These are phyloP conservation scores for Mola mola DNA, from an alignment of 2,113 vertebrate species.

Conservation along the genomic window DNA sequence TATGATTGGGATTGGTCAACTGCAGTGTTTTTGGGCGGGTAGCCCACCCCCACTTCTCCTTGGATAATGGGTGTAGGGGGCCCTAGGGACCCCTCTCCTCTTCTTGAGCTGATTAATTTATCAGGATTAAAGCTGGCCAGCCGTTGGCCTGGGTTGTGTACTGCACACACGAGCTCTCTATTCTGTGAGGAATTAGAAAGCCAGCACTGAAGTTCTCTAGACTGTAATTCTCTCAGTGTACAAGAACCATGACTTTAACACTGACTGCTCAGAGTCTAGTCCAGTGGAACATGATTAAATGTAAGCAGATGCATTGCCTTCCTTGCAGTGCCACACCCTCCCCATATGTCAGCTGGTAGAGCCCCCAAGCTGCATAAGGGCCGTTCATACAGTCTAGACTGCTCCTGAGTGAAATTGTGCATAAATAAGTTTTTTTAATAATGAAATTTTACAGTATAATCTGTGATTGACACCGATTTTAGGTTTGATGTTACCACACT, in stretches of 20 bases:
- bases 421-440: neutral
- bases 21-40: conserved; percentile 53
- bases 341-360: conserved; percentile 69
- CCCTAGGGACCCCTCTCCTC: conserved; percentile 55
- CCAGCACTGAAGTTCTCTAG: conserved; percentile 20
- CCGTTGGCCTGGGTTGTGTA: conserved; percentile 50
- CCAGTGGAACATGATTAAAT: conserved; percentile 48
- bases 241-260: neutral
- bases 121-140: conserved; percentile 60
- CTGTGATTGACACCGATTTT: neutral
- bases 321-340: conserved; percentile 44
- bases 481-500: neutral
- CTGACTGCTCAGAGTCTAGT: conserved; percentile 14
- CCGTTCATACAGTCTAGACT: conserved; percentile 53
- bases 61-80: conserved; percentile 42
- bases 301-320: conserved; percentile 54
- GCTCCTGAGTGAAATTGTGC: conserved; percentile 3
- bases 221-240: conserved; percentile 34
- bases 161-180: conserved; percentile 12
- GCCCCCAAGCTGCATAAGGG: conserved; percentile 51
- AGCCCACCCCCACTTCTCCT: conserved; percentile 30
- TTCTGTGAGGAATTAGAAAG: conserved; percentile 56
- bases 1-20: conserved; percentile 29
- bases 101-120: conserved; percentile 76
- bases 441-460: neutral